Evolutionary conservation across 2,888 invertebrate species (phyloP), one percentile per base, ranked within the genome.

Genomic region (Drosophila diplacantha): DNA sequence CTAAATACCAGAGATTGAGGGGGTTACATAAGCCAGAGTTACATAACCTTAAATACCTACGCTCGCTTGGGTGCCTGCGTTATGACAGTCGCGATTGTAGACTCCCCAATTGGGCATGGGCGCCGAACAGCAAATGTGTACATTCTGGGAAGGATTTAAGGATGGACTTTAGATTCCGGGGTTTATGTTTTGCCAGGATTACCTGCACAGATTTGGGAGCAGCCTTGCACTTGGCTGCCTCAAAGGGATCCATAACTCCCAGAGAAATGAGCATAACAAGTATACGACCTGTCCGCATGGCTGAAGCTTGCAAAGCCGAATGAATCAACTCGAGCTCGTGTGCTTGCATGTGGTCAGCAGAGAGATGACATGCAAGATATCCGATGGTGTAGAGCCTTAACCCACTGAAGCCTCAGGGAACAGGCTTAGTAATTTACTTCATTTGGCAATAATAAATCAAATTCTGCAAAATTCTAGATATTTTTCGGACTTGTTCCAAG

Each of bases 41-140:
- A 14, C 5, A 1, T 3, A 9, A 18, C 12, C 2, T 9, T 5
- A 43, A 47, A 14, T 34, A 71, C 78, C 61, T 41, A 79, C 79
- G 50, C 79, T 79, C 3, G 72, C 59, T 16, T 79, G 75, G 1
- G 20, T 9, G 24, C 78, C 81, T 7, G 79, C 64, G 6, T n/a
- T 53, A 18, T 52, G 63, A 20, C 79, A 79, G 12, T 78, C 79
- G 14, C 46, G 59, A 41, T 69, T 68, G 37, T 59, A 81, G 52
- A 64, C 81, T 3, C 55, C 64, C 81, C 79, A 79, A 8, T 78
- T 81, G 34, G 79, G 81, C 75, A 78, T 20, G 7, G 79, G 79
- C 0, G 78, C 46, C 1, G 75, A 61, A 14, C 81, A 79, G 11
- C 79, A 81, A 12, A 67, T 38, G 34, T 70, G 67, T 5, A 79